phyloP scores from a whole-genome alignment of 2,113 vertebrate species.

The Polyodon spathula region DNA sequence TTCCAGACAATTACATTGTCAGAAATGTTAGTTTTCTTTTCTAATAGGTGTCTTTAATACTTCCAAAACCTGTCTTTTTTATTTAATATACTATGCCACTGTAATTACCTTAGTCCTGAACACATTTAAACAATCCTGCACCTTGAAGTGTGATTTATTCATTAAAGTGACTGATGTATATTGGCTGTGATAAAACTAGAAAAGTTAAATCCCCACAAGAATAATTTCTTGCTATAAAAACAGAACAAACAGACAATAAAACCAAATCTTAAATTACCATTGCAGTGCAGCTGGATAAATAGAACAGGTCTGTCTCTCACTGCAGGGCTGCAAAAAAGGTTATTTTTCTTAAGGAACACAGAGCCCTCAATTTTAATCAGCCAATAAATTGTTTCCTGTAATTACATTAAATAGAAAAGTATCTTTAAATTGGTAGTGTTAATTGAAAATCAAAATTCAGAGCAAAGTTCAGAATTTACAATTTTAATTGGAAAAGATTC shows the following conservation, averaged over 20 bases:
- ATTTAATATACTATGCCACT: too few relatives aligned
- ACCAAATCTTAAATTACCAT: conserved; percentile 65
- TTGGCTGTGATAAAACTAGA: conserved; percentile 24
- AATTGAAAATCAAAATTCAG: conserved; percentile 91
- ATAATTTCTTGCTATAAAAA: conserved; percentile 59
- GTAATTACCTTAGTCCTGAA: too few relatives aligned
- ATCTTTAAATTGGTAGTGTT: conserved; percentile 81
- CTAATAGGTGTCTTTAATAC: too few relatives aligned
- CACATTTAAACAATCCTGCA: neutral
- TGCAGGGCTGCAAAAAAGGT: conserved; percentile 54
- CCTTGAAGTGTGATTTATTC: neutral
- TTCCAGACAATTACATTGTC: too few relatives aligned
- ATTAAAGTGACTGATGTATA: neutral
- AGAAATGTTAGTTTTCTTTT: too few relatives aligned
- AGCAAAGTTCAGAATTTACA: conserved; percentile 76
- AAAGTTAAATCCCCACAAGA: conserved; percentile 60
- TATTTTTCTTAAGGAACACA: conserved; percentile 71
- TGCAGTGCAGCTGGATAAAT: conserved; percentile 83
- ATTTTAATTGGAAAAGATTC: conserved; percentile 66
- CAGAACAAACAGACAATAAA: conserved; percentile 64
- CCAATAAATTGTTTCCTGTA: conserved; percentile 93
- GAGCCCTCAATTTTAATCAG: conserved; percentile 83
- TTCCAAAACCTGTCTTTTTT: neutral
- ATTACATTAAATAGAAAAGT: conserved; percentile 86
- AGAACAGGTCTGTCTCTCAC: conserved; percentile 65